phyloP scores from a whole-genome alignment of 1,140 invertebrate species.

The Meteorus sp. region DNA sequence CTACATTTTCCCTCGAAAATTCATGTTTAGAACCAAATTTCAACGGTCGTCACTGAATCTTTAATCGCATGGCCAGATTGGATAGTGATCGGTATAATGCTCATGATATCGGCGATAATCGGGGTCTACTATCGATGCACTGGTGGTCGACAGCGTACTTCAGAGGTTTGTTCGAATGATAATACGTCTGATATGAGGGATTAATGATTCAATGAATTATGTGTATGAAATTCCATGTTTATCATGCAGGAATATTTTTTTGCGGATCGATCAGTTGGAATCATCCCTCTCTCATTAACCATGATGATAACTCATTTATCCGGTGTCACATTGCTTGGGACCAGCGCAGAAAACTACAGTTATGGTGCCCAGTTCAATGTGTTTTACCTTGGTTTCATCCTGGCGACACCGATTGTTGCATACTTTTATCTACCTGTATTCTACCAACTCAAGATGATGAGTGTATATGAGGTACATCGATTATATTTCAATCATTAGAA shows the following conservation, averaged over 20 bases:
- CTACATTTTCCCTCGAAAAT: too few species aligned
- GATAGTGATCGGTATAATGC: constrained; percentile 42
- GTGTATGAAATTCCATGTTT: too few species aligned
- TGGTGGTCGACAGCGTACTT: constrained; percentile 84
- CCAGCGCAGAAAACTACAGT: constrained; percentile 82
- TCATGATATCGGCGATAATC: constrained; percentile 61
- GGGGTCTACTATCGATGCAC: constrained; percentile 83
- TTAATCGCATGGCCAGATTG: constrained; percentile 47
- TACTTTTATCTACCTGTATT: constrained; percentile 91
- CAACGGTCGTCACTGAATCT: neutral
- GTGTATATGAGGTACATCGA: constrained; percentile 85
- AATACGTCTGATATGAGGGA: too few species aligned
- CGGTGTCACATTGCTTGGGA: constrained; percentile 85
- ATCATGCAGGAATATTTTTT: constrained; percentile 77
- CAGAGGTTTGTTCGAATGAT: constrained; percentile 64
- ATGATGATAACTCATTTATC: constrained; percentile 95
- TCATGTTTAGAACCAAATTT: neutral
- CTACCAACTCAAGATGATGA: constrained; percentile 79
- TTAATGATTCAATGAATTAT: too few species aligned
- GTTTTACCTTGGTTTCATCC: constrained; percentile 74
- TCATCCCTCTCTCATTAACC: constrained; percentile 81
- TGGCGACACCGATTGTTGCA: constrained; percentile 77
- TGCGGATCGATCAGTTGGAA: constrained; percentile 76
- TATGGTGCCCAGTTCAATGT: constrained; percentile 79
- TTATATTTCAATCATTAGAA: too few species aligned